These are phyloP conservation scores for Mactromeris polynyma DNA, from an alignment of 2,888 invertebrate species.

Conservation along the genomic window DNA sequence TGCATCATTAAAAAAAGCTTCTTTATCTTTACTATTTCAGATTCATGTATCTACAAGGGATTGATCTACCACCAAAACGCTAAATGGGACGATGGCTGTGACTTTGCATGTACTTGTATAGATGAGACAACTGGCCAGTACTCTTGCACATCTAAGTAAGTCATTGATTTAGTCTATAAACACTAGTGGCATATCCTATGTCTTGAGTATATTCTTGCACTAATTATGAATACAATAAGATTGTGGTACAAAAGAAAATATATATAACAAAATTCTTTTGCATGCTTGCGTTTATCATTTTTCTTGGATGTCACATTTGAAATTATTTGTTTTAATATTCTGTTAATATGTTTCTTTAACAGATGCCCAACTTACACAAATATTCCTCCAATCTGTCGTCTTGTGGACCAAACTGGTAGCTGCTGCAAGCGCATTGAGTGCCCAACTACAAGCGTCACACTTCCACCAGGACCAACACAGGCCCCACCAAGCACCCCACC, in stretches of 20 bases:
- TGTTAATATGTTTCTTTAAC: too few species aligned
- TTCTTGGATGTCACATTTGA: not conserved
- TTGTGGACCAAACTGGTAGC: constrained; percentile 59
- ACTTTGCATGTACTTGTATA: constrained; percentile 72
- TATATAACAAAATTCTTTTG: too few species aligned
- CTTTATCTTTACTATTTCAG: too few species aligned
- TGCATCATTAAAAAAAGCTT: too few species aligned
- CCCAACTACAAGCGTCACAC: constrained; percentile 34
- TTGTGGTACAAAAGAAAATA: too few species aligned
- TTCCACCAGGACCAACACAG: constrained; percentile 60
- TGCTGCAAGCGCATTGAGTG: constrained; percentile 72
- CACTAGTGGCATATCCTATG: too few species aligned
- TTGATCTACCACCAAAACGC: constrained; percentile 64
- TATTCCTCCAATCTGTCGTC: constrained; percentile 70
- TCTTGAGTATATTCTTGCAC: too few species aligned
- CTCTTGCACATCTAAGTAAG: constrained; percentile 72
- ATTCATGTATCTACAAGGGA: constrained; percentile 75
- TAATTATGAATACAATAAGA: too few species aligned
- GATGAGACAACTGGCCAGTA: constrained; percentile 69
- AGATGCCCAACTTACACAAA: constrained; percentile 55
- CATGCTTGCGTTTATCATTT: too few species aligned
- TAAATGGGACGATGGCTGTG: constrained; percentile 77
- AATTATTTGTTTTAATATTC: not conserved
- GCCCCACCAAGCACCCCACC: constrained; percentile 58
- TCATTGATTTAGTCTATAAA: not conserved